These are phyloP conservation scores for Paradoxurus hermaphroditus DNA, from an alignment of 2,113 vertebrate species.

Conservation along the genomic window DNA sequence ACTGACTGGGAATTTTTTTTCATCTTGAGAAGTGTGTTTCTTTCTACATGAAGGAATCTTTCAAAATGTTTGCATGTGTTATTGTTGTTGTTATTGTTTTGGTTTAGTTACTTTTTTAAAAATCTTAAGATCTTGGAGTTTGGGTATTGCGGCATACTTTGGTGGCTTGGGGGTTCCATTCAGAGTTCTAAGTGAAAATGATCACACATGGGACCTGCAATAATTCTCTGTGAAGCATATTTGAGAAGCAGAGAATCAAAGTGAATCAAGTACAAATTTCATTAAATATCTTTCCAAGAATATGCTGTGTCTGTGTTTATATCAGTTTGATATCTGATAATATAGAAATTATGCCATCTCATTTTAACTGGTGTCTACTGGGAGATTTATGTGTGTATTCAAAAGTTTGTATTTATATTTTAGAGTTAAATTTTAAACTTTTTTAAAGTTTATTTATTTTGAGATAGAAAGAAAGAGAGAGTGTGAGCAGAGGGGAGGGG, in stretches of 20 bases:
- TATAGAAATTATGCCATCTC: neutral
- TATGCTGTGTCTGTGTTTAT: neutral
- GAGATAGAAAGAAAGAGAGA: too few relatives aligned
- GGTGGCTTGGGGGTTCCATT: neutral
- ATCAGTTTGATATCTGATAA: neutral
- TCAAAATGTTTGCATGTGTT: neutral
- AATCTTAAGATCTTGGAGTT: neutral
- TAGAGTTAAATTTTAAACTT: neutral
- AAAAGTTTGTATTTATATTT: neutral
- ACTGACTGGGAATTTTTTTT: conserved; percentile 7
- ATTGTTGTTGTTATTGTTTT: neutral
- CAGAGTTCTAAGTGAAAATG: neutral
- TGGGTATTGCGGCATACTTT: neutral
- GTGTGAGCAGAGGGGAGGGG: too few relatives aligned
- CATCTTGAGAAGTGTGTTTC: neutral
- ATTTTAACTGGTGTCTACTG: neutral
- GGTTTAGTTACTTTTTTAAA: neutral
- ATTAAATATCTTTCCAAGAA: neutral
- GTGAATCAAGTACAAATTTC: neutral
- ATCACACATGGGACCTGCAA: neutral
- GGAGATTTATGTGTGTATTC: neutral
- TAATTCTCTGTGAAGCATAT: neutral
- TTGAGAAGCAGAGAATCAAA: neutral
- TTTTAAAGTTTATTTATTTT: too few relatives aligned
- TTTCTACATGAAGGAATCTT: conserved; percentile 24